Evolutionary conservation across 2,888 invertebrate genomes (phyloP).

Genomic region (Ophioninae sp.): DNA sequence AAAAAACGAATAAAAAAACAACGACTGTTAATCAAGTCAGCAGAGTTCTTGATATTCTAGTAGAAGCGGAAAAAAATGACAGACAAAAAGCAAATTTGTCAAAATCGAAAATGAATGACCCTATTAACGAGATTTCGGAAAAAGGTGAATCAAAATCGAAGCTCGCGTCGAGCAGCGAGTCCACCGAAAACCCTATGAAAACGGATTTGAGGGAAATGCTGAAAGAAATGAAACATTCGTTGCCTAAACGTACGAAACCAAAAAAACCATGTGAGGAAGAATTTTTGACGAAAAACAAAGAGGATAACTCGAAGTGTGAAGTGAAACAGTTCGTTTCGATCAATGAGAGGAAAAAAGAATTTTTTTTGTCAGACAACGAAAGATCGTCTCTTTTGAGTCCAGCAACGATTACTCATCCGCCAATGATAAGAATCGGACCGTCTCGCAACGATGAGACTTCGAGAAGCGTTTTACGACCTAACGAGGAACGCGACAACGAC

Average conservation of each 20-base stretch:
- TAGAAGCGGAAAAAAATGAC: slow-evolving; percentile 70
- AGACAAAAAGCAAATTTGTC: slow-evolving; percentile 57
- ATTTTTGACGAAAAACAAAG: slow-evolving; percentile 16
- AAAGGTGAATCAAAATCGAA: slow-evolving; percentile 14
- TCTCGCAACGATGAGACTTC: background rate
- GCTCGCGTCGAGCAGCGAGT: slow-evolving; percentile 16
- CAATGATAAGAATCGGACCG: slow-evolving; percentile 58
- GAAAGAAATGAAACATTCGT: slow-evolving; percentile 89
- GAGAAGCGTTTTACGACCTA: slow-evolving; percentile 2
- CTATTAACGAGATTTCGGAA: background rate
- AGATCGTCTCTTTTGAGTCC: slow-evolving; percentile 37
- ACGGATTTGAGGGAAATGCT: slow-evolving; percentile 85
- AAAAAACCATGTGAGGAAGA: slow-evolving; percentile 65
- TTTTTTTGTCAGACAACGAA: slow-evolving; percentile 14
- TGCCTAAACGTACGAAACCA: slow-evolving; percentile 84
- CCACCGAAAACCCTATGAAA: slow-evolving; percentile 70
- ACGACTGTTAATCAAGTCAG: slow-evolving; percentile 69
- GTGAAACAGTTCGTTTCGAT: slow-evolving; percentile 13
- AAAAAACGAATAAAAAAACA: slow-evolving; percentile 49
- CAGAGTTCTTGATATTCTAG: slow-evolving; percentile 73
- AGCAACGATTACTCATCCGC: slow-evolving; percentile 56
- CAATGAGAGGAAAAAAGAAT: slow-evolving; percentile 27
- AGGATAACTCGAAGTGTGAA: background rate
- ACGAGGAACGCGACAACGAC: slow-evolving; percentile 66
- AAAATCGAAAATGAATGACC: slow-evolving; percentile 38